Evolutionary conservation across 2,888 invertebrate genomes (phyloP).

Genomic region (Metacarcinus magister): DNA sequence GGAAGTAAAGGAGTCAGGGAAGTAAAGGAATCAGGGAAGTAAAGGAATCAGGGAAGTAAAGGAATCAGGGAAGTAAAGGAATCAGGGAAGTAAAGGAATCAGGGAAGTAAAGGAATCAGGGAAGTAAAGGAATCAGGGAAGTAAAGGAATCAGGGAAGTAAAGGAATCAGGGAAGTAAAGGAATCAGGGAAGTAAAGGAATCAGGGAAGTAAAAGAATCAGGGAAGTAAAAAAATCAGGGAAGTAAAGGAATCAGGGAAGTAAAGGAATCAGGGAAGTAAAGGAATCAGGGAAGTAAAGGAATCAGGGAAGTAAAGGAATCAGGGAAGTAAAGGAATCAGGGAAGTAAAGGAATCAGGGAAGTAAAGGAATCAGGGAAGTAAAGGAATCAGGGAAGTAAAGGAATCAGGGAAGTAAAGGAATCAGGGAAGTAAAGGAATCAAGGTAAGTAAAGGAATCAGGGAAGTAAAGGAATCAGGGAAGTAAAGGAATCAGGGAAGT

Average conservation of each 20-base stretch:
- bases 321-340: background rate
- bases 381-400: background rate
- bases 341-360: no score
- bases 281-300: background rate
- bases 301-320: no score
- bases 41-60: background rate
- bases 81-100: background rate
- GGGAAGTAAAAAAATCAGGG: no score
- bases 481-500: background rate
- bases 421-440: no score
- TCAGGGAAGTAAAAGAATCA: background rate
- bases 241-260: background rate
- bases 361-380: background rate
- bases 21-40: background rate
- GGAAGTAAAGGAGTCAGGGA: no score
- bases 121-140: background rate
- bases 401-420: background rate
- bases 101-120: no score
- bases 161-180: background rate
- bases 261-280: background rate
- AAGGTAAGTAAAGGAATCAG: background rate
- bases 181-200: no score
- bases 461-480: background rate
- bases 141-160: background rate
- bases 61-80: no score